Conservation (phyloP, 2,888 invertebrate genomes). For the Byasa hedistus region DNA sequence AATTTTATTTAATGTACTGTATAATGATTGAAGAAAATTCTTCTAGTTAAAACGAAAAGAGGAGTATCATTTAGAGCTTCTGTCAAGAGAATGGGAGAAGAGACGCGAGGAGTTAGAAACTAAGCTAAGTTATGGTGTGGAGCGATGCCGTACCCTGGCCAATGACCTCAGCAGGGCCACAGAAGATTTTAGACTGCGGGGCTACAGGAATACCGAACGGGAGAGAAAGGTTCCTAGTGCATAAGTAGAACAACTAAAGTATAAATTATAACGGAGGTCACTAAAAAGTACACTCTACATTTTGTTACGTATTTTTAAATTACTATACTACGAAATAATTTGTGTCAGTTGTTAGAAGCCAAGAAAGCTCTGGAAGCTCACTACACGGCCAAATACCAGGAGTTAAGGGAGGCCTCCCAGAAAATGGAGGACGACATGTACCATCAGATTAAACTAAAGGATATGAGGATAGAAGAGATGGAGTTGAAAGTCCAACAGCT, state of each 20-base stretch:
- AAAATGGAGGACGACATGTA: constrained; percentile 81
- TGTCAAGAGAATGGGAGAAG: constrained; percentile 80
- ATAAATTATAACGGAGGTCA: too few relatives aligned
- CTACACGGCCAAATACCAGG: constrained; percentile 79
- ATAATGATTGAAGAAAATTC: neutral
- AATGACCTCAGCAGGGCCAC: constrained; percentile 81
- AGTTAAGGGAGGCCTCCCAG: constrained; percentile 78
- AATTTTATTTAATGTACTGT: neutral
- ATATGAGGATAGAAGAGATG: constrained; percentile 70
- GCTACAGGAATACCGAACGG: constrained; percentile 74
- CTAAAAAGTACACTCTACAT: too few relatives aligned
- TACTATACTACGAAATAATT: neutral
- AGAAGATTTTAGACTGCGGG: constrained; percentile 75
- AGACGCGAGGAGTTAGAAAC: constrained; percentile 77
- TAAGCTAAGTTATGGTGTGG: constrained; percentile 78
- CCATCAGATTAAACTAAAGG: constrained; percentile 72
- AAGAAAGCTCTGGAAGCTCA: constrained; percentile 81
- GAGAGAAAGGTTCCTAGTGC: constrained; percentile 68
- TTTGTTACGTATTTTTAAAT: neutral
- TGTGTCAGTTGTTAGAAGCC: constrained; percentile 68
- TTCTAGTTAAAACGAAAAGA: constrained; percentile 79
- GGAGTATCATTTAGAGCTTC: constrained; percentile 71
- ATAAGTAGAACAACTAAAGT: too few relatives aligned
- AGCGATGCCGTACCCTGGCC: constrained; percentile 81
- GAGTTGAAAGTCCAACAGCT: constrained; percentile 57